Evolutionary conservation across 2,888 invertebrate genomes (phyloP).

Genomic region (Electrophaes corylata): DNA sequence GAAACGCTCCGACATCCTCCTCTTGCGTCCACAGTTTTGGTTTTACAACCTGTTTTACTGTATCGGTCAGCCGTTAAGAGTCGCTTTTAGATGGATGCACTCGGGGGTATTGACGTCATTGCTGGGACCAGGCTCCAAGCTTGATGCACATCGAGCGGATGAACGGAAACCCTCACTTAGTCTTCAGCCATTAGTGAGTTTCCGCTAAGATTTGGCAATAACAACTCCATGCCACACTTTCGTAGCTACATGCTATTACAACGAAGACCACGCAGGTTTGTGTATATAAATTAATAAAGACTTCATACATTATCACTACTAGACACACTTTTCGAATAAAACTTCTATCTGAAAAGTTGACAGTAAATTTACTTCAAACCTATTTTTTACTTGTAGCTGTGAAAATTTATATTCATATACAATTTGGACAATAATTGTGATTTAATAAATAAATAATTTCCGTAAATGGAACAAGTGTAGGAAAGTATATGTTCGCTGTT

Average conservation of each 20-base stretch:
- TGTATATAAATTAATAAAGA: too few species aligned
- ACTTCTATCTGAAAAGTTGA: too few species aligned
- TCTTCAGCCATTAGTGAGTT: neutral
- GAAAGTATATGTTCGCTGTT: neutral
- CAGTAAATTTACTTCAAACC: neutral
- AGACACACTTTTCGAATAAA: too few species aligned
- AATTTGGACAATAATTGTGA: too few species aligned
- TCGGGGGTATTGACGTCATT: conserved; percentile 45
- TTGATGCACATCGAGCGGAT: conserved; percentile 7
- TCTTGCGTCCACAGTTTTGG: conserved; percentile 35
- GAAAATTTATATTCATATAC: too few species aligned
- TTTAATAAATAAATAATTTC: neutral
- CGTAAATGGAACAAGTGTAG: neutral
- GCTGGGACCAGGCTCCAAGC: conserved; percentile 8
- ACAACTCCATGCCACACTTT: too few species aligned
- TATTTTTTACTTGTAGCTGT: neutral
- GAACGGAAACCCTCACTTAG: neutral
- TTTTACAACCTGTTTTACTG: conserved; percentile 43
- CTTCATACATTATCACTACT: too few species aligned
- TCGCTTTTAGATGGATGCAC: conserved; percentile 38
- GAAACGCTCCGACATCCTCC: conserved; percentile 27
- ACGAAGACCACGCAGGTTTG: too few species aligned
- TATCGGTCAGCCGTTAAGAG: conserved; percentile 38
- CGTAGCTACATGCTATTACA: too few species aligned
- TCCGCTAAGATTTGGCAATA: neutral